phyloP scores from a whole-genome alignment of 2,797 vertebrate genomes.

The Poecile montanus region DNA sequence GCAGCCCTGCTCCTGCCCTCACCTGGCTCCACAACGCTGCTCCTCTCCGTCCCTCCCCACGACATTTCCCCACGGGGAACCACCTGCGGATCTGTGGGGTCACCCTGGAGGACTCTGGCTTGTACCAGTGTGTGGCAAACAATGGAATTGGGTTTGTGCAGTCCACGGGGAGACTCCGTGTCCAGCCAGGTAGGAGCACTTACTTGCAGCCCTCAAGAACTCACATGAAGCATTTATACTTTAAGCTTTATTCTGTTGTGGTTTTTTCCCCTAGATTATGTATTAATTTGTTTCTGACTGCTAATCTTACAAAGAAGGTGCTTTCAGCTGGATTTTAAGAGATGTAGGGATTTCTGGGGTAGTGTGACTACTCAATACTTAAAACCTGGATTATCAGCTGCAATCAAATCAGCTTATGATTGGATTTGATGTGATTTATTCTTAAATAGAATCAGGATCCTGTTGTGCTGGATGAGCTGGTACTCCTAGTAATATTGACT shows the following conservation, averaged over 20 bases:
- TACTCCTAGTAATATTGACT: neutral
- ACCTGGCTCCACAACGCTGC: slow-evolving; percentile 88
- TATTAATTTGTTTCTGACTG: neutral
- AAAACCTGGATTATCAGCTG: neutral
- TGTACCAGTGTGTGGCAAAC: slow-evolving; percentile 89
- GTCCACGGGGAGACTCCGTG: slow-evolving; percentile 81
- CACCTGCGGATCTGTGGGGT: slow-evolving; percentile 75
- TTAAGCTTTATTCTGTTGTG: neutral
- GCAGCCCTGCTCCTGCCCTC: slow-evolving; percentile 83
- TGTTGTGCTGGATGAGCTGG: neutral
- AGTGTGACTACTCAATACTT: neutral
- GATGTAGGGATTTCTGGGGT: neutral
- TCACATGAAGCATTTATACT: neutral
- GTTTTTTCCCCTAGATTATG: rapidly evolving
- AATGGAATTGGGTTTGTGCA: slow-evolving; percentile 85
- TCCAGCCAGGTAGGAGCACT: slow-evolving; percentile 78
- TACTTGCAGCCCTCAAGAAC: neutral
- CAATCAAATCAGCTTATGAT: neutral
- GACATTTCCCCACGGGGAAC: slow-evolving; percentile 69
- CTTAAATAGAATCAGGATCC: neutral
- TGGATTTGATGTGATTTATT: neutral
- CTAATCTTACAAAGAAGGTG: neutral
- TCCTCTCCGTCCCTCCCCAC: slow-evolving; percentile 74
- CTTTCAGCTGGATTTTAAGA: neutral
- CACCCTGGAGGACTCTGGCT: slow-evolving; percentile 79